A percentile compares a stretch with the other conserved stretches of the same genome.
Conservation (phyloP, 2,113 vertebrate genomes). For the Cryptotis parvus region DNA sequence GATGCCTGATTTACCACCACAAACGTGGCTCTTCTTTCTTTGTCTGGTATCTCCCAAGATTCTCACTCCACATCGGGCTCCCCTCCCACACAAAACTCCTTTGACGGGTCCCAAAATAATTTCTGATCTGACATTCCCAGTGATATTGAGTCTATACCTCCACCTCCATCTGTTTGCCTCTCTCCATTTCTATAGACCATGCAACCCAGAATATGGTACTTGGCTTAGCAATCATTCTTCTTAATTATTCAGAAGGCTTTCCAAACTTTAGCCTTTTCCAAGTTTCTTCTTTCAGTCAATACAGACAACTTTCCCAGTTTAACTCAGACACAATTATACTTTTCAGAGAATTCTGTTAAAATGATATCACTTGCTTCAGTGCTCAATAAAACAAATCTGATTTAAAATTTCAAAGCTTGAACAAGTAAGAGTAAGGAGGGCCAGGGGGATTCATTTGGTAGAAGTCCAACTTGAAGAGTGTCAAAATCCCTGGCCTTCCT, state of each 20-base stretch:
- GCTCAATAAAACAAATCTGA: slow-evolving; percentile 45
- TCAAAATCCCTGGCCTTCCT: neutral
- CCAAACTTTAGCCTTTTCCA: slow-evolving; percentile 83
- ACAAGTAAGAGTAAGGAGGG: neutral
- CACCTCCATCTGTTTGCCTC: slow-evolving; percentile 80
- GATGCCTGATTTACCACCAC: slow-evolving; percentile 40
- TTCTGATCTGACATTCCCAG: slow-evolving; percentile 83
- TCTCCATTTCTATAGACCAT: slow-evolving; percentile 71
- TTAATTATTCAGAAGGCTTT: slow-evolving; percentile 81
- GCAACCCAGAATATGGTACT: slow-evolving; percentile 76
- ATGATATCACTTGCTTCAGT: slow-evolving; percentile 38
- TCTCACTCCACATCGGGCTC: slow-evolving; percentile 59
- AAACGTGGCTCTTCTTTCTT: slow-evolving; percentile 59
- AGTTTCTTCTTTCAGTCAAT: slow-evolving; percentile 78
- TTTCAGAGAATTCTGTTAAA: slow-evolving; percentile 59
- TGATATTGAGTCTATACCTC: slow-evolving; percentile 83
- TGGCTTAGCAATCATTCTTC: slow-evolving; percentile 72
- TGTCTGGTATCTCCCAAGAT: slow-evolving; percentile 58
- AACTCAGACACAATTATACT: slow-evolving; percentile 70
- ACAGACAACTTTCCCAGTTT: slow-evolving; percentile 73
- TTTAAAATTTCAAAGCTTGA: slow-evolving; percentile 30
- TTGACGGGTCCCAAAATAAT: slow-evolving; percentile 79
- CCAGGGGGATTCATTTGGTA: neutral
- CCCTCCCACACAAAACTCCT: slow-evolving; percentile 78
- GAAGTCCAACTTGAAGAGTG: neutral